Evolutionary conservation across 2,113 vertebrate genomes (phyloP).

Genomic region (Paradisaea rubra): DNA sequence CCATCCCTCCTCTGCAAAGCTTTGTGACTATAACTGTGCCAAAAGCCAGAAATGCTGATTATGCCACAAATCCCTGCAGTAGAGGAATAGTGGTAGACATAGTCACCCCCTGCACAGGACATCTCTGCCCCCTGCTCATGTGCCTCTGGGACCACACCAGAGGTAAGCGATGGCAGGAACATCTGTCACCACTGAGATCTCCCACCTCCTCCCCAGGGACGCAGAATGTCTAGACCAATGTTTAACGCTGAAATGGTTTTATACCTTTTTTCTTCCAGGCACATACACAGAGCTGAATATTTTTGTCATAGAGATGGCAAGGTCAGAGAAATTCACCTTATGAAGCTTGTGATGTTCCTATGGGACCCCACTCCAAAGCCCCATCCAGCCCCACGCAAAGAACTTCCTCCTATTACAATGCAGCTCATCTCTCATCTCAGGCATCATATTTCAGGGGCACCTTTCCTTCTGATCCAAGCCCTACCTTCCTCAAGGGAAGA

Average conservation of each 20-base stretch:
- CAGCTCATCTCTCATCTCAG: constrained; percentile 8
- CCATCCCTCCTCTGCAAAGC: background rate
- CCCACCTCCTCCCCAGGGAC: background rate
- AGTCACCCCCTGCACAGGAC: background rate
- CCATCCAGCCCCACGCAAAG: background rate
- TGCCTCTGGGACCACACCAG: background rate
- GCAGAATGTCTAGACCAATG: background rate
- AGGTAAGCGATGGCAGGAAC: background rate
- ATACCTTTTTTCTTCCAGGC: background rate
- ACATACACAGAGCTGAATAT: background rate
- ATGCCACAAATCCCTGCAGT: background rate
- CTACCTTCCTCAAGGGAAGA: background rate
- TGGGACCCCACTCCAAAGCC: background rate
- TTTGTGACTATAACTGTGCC: background rate
- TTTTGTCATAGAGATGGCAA: constrained; percentile 3
- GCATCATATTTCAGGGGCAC: background rate
- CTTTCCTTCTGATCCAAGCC: background rate
- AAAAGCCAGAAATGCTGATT: background rate
- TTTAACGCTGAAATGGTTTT: background rate
- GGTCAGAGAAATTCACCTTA: constrained; percentile 20
- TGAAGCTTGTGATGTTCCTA: background rate
- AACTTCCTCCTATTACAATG: background rate
- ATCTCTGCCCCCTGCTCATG: background rate
- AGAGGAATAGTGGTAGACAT: background rate
- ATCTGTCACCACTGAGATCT: background rate